phyloP scores from a whole-genome alignment of 2,888 invertebrate species.

The Sialis fuliginosa region DNA sequence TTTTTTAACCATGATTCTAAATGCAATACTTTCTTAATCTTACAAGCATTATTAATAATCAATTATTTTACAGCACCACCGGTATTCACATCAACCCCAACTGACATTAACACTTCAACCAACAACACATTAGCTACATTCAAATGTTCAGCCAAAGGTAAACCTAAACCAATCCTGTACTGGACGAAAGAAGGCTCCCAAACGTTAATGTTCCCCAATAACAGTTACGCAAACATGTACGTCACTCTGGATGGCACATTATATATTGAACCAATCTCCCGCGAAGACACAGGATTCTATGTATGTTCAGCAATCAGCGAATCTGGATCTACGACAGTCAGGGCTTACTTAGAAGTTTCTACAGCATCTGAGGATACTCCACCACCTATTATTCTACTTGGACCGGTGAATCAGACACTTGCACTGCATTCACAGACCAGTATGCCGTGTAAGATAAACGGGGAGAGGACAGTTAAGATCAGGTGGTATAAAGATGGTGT shows the following conservation, averaged over 20 bases:
- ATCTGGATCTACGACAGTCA: slow-evolving; percentile 79
- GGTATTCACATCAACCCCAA: slow-evolving; percentile 65
- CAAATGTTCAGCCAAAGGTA: slow-evolving; percentile 79
- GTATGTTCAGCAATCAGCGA: slow-evolving; percentile 90
- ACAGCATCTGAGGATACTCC: slow-evolving; percentile 57
- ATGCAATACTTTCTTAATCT: no score
- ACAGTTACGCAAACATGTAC: slow-evolving; percentile 49
- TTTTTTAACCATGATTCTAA: no score
- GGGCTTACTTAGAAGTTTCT: slow-evolving; percentile 65
- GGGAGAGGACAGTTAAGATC: slow-evolving; percentile 46
- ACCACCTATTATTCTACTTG: slow-evolving; percentile 76
- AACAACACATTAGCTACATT: slow-evolving; percentile 75
- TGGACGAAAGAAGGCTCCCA: slow-evolving; percentile 92
- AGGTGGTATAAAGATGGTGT: slow-evolving; percentile 63
- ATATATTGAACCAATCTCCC: slow-evolving; percentile 45
- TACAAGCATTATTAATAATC: no score
- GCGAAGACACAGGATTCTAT: slow-evolving; percentile 54
- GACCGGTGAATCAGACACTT: slow-evolving; percentile 75
- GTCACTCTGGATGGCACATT: slow-evolving; percentile 50
- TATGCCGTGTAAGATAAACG: slow-evolving; percentile 61
- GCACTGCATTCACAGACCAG: slow-evolving; percentile 61
- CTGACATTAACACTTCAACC: slow-evolving; percentile 64
- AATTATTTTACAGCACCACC: slow-evolving; percentile 51
- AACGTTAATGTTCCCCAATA: slow-evolving; percentile 65
- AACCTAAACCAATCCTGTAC: slow-evolving; percentile 81